Evolutionary conservation across 2,113 vertebrate genomes (phyloP).

Genomic region (Bothrops jararaca): DNA sequence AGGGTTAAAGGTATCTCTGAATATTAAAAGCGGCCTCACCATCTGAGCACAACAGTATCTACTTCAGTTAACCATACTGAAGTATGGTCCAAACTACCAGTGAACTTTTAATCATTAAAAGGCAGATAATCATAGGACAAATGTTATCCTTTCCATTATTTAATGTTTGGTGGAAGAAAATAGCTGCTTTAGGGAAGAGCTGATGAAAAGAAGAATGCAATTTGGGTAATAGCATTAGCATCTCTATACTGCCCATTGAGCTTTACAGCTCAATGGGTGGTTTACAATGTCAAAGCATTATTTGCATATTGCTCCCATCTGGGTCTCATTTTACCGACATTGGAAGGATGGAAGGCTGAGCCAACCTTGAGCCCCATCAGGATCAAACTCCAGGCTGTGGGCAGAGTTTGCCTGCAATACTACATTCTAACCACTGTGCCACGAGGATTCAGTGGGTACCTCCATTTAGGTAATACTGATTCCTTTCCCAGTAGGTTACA

Average conservation of each 20-base stretch:
- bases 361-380: too few relatives aligned
- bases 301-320: too few relatives aligned
- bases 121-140: neutral
- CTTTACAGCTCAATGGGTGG: too few relatives aligned
- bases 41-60: neutral
- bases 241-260: too few relatives aligned
- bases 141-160: neutral
- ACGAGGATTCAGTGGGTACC: too few relatives aligned
- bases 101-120: neutral
- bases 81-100: neutral
- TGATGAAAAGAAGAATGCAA: neutral
- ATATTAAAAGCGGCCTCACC: neutral
- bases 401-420: too few relatives aligned
- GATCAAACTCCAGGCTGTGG: too few relatives aligned
- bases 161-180: neutral
- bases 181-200: neutral
- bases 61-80: neutral
- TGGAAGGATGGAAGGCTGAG: too few relatives aligned
- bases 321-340: too few relatives aligned
- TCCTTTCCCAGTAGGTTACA: neutral
- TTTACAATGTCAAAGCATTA: too few relatives aligned
- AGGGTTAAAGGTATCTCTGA: neutral
- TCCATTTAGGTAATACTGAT: neutral
- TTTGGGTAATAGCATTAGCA: neutral
- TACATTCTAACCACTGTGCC: too few relatives aligned